Evolutionary conservation across 2,797 vertebrate genomes (phyloP), one percentile per base, ranked within the genome.

Genomic region (Characodon lateralis): DNA sequence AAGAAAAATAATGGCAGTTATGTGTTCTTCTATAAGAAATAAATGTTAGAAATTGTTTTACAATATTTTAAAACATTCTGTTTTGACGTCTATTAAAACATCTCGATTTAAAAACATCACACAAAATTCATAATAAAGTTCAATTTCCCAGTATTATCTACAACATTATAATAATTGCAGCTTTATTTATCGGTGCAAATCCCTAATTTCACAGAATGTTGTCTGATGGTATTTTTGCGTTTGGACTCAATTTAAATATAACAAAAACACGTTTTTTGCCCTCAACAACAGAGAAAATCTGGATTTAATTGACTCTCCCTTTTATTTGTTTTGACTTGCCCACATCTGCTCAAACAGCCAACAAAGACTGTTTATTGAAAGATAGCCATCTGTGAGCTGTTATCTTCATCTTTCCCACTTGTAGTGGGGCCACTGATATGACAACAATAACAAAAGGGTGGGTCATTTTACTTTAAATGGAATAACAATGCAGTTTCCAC

Each of bases 281-380:
- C 26, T 80, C 46, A 28, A 71, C 84, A 18, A 28, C 50, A 73
- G 74, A 72, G 53, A 76, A 71, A 58, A 86, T 90, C 81, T 90
- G 89, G 75, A 78, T 84, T 87, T 89, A 82, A 93, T 90, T 76
- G 79, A 88, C 88, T 85, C 80, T 80, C 80, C 85, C 53, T 78
- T 66, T 4, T 93, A 78, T 93, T 94, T 93, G 83, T 93, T 35
- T 92, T 92, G 80, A 79, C 79, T 88, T 90, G 26, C 90, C 65
- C 83, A 89, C 92, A 93, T 91, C 90, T 93, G 92, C 85, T 87
- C 79, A 89, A 88, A 92, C 78, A 90, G 77, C 61, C 72, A 58
- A 80, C 56, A 75, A 59, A 89, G 88, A 46, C 28, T 89, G 89
- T 92, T 93, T 93, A 77, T 92, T 90, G 83, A 92, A 8, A 48